A percentile compares a stretch with the other conserved stretches of the same genome.
phyloP scores from a whole-genome alignment of 2,113 vertebrate genomes.

The Channa maculata region DNA sequence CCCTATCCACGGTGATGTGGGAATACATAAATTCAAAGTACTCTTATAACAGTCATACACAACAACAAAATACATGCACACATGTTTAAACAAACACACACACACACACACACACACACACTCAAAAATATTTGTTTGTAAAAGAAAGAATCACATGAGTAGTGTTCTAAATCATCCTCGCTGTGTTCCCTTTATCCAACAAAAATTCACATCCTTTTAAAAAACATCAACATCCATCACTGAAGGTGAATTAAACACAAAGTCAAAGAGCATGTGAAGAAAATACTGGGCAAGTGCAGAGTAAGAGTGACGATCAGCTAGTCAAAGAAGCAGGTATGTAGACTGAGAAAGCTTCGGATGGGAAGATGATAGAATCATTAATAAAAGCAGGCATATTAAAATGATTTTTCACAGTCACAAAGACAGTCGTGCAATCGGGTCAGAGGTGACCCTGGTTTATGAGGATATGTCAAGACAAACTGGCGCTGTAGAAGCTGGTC shows the following conservation, averaged over 20 bases:
- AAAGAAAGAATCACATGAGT: constrained; percentile 50
- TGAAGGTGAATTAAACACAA: constrained; percentile 27
- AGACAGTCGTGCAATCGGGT: constrained; percentile 34
- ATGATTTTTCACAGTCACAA: constrained; percentile 55
- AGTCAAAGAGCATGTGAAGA: constrained; percentile 16
- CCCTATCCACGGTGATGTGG: constrained; percentile 51
- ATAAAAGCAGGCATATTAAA: constrained; percentile 59
- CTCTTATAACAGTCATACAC: constrained; percentile 48
- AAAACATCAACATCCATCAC: constrained; percentile 3
- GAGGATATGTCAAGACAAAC: constrained; percentile 24
- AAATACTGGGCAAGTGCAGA: background rate
- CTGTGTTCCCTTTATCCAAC: constrained; percentile 72
- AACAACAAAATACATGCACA: constrained; percentile 42
- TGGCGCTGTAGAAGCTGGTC: constrained; percentile 14
- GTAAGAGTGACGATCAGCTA: constrained; percentile 6
- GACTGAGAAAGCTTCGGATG: constrained; percentile 9
- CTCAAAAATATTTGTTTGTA: constrained; percentile 38
- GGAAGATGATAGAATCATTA: constrained; percentile 49
- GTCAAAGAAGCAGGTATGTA: background rate
- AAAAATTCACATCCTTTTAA: constrained; percentile 16
- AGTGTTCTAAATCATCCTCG: constrained; percentile 55
- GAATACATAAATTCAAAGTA: constrained; percentile 60
- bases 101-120: constrained; percentile 46
- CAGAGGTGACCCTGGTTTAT: constrained; percentile 13
- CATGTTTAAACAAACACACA: constrained; percentile 36